A percentile compares a stretch with the other conserved stretches of the same genome.
phyloP scores from a whole-genome alignment of 2,797 vertebrate genomes.

The Eleutherodactylus coqui region DNA sequence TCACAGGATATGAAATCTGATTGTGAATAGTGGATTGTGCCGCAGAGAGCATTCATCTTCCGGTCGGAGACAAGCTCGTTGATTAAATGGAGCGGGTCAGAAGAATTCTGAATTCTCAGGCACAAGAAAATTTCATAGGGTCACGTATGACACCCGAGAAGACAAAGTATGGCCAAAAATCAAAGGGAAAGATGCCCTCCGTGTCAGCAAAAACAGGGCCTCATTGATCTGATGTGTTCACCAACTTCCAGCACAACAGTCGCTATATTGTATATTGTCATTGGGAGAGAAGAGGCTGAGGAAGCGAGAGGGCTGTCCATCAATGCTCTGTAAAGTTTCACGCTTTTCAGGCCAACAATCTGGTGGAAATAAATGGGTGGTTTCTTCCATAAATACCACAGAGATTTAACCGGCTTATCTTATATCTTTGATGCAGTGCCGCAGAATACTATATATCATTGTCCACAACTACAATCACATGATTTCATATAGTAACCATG shows the following conservation, averaged over 20 bases:
- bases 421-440: background rate
- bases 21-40: background rate
- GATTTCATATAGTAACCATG: background rate
- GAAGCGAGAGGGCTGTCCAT: conserved; percentile 6
- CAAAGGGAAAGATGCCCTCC: conserved; percentile 52
- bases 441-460: background rate
- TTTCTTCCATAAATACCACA: background rate
- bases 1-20: background rate
- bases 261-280: conserved; percentile 57
- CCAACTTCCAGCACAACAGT: conserved; percentile 43
- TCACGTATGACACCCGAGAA: conserved; percentile 46
- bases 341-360: background rate
- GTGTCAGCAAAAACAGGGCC: conserved; percentile 46
- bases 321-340: background rate
- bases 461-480: background rate
- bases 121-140: conserved; percentile 40
- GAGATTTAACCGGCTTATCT: background rate
- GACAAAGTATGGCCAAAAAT: conserved; percentile 52
- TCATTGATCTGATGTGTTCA: conserved; percentile 45
- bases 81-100: conserved; percentile 34
- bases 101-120: conserved; percentile 47
- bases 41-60: background rate
- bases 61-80: conserved; percentile 11
- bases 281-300: conserved; percentile 22
- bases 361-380: background rate